Base-by-base conservation (phyloP, 1,140 invertebrate species). In the Dermatophagoides farinae region DNA sequence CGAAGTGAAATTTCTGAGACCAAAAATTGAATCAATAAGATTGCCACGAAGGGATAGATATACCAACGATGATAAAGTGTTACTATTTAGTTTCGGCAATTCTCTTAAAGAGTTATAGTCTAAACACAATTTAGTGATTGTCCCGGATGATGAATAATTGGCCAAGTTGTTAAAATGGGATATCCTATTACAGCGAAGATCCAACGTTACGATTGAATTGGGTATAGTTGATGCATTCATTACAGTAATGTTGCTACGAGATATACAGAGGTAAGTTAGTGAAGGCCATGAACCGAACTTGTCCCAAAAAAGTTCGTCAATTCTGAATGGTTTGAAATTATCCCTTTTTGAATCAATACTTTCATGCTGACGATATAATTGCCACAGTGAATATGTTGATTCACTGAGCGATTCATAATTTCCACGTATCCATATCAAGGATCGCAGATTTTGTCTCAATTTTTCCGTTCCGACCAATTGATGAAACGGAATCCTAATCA, bases 221-320 rank as follows among this genome's bases (percentile, higher is more conserved):
- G 58, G 58, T 18, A 60, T 50, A 10, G 44, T 60, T n/a, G 58
- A 60, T 8, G 43, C 58, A n/a, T 60, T 60, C 12, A 60, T 49
- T 1, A 16, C 10, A 40, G 14, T 49, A 23, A 60, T 60, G n/a
- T 60, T 60, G 44, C 44, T 60, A 9, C 52, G 58, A 50, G 41
- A 47, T 18, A 60, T 47, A n/a, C 44, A 47, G 9, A 60, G 31
- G 18, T 46, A 49, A 14, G 9, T 49, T 18, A 60, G 22, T n/a
- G 20, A 40, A n/a, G 58, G 58, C 58, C 58, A 60, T 37, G 44
- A 20, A 14, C 58, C 58, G 47, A 60, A 60, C 39, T 49, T 11
- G n/a, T 60, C 44, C 58, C 58, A 60, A 20, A 60, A 60, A 11
- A 47, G n/a, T 41, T 60, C 58, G 37, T 60, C 58, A 1, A 60